Percentiles rank a stretch among this genome's conserved stretches.
Conservation (phyloP, 1,140 invertebrate species). For the Trichonephila clavata region DNA sequence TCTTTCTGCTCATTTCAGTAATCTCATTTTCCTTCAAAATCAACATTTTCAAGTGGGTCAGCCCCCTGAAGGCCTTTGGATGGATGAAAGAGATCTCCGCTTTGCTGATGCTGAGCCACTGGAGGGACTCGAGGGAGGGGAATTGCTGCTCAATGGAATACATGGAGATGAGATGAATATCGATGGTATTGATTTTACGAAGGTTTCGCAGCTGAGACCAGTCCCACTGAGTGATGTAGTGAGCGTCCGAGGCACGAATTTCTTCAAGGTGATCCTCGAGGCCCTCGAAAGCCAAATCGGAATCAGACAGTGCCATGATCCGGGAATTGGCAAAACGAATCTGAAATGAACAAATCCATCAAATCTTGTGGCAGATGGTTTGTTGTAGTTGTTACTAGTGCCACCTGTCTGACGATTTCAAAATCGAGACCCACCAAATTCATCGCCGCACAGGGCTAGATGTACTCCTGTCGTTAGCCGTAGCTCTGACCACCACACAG, state of each 20-base stretch:
- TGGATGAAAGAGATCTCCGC: constrained; percentile 47
- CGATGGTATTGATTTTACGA: not conserved
- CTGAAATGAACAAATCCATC: not conserved
- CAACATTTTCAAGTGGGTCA: not conserved
- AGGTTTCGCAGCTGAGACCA: constrained; percentile 33
- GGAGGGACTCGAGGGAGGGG: not conserved
- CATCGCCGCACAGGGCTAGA: no score
- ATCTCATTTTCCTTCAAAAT: constrained; percentile 5
- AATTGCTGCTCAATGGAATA: constrained; percentile 14
- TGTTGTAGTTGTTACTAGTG: no score
- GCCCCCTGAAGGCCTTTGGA: not conserved
- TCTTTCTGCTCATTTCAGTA: constrained; percentile 23
- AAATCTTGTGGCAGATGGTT: no score
- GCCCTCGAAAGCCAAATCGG: constrained; percentile 39
- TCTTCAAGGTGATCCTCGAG: constrained; percentile 44
- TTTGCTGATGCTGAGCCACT: not conserved
- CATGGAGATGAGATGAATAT: constrained; percentile 23
- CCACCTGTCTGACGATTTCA: no score
- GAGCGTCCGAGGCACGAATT: constrained; percentile 15
- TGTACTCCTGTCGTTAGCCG: no score
- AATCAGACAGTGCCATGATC: constrained; percentile 43
- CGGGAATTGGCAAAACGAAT: constrained; percentile 37
- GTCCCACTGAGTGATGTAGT: constrained; percentile 53
- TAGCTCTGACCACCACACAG: no score
- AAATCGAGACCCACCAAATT: no score